These are phyloP conservation scores for Tetragonula clypearis DNA, from an alignment of 1,140 invertebrate species.

Conservation along the genomic window DNA sequence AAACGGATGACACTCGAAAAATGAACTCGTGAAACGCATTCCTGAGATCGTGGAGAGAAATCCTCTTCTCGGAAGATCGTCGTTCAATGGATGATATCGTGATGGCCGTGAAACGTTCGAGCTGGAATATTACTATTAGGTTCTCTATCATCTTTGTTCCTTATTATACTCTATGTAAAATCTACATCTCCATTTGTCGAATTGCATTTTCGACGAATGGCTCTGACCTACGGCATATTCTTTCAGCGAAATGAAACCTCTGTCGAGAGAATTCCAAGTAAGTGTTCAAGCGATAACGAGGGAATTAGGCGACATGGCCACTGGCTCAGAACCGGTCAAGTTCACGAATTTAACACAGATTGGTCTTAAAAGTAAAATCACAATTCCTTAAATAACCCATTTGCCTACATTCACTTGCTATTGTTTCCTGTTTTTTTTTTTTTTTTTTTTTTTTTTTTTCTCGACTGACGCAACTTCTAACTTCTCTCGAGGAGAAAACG, in stretches of 20 bases:
- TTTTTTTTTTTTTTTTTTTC: too few relatives aligned
- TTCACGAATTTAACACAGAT: slow-evolving; percentile 54
- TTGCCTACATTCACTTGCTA: slow-evolving; percentile 31
- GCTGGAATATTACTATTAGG: not conserved
- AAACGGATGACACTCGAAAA: not conserved
- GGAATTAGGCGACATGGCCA: slow-evolving; percentile 46
- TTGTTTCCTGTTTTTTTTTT: not conserved
- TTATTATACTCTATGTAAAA: slow-evolving; percentile 2
- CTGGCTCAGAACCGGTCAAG: slow-evolving; percentile 51
- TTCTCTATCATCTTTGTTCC: not conserved
- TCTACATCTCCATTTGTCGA: not conserved
- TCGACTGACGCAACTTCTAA: not conserved
- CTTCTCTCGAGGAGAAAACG: not conserved
- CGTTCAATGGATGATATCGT: slow-evolving; percentile 5
- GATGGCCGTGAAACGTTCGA: not conserved
- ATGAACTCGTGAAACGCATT: slow-evolving; percentile 17
- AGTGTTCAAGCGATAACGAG: slow-evolving; percentile 43
- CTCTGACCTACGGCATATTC: not conserved
- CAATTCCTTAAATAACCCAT: slow-evolving; percentile 55
- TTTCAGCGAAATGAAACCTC: not conserved
- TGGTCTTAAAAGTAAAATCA: slow-evolving; percentile 65
- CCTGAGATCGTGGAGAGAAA: slow-evolving; percentile 42
- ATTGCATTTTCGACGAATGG: slow-evolving; percentile 8
- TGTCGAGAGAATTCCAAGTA: not conserved
- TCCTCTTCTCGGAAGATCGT: not conserved